Evolutionary conservation across 2,888 invertebrate genomes (phyloP).

Genomic region (Conus canariensis): DNA sequence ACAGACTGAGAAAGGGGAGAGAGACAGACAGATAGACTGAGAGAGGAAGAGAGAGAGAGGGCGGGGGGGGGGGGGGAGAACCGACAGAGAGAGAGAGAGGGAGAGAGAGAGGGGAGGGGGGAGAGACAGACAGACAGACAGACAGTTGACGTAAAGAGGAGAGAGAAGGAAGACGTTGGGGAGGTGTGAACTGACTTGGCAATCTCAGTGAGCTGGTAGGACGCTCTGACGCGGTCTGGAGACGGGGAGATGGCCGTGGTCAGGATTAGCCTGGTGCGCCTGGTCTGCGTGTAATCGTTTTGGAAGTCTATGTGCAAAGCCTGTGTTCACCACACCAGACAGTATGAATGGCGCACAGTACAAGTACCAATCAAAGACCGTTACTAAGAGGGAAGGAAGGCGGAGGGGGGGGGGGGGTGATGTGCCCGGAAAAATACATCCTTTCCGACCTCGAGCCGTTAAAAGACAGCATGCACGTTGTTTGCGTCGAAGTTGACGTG

Average conservation of each 20-base stretch:
- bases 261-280: neutral
- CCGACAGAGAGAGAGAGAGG: too few relatives aligned
- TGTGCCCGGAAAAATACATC: too few relatives aligned
- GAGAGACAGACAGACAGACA: too few relatives aligned
- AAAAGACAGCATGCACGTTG: too few relatives aligned
- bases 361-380: too few relatives aligned
- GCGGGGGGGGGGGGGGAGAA: too few relatives aligned
- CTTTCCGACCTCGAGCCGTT: too few relatives aligned
- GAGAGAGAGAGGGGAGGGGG: neutral
- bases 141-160: too few relatives aligned
- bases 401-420: too few relatives aligned
- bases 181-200: neutral
- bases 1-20: neutral
- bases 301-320: neutral
- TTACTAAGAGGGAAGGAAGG: too few relatives aligned
- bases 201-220: constrained; percentile 8
- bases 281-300: neutral
- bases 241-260: constrained; percentile 5
- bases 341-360: too few relatives aligned
- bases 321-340: neutral
- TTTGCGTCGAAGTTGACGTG: too few relatives aligned
- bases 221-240: neutral
- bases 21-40: neutral
- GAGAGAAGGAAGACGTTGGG: neutral
- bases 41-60: neutral